Percentiles rank a stretch among this genome's conserved stretches.
Conservation (phyloP, 2,797 vertebrate genomes). For the Antrozous pallidus region DNA sequence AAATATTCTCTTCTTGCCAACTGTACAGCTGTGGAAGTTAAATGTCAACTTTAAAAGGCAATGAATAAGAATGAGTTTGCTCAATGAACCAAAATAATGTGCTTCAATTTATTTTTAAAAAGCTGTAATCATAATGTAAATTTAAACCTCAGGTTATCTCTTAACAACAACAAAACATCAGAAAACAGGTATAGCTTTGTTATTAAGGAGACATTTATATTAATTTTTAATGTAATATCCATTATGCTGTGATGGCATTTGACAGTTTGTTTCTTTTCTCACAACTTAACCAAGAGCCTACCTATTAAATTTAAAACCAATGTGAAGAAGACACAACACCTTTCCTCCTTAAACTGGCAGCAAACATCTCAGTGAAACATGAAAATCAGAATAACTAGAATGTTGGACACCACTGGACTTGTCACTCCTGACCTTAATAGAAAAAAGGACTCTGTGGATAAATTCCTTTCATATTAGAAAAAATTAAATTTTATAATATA, state of each 20-base stretch:
- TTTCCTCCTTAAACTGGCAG: not conserved
- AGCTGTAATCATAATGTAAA: conserved; percentile 64
- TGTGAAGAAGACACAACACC: not conserved
- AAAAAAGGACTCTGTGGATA: conserved; percentile 8
- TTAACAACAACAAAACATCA: not conserved
- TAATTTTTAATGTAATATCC: conserved; percentile 23
- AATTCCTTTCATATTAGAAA: not conserved
- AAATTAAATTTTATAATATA: not conserved
- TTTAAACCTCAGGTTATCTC: conserved; percentile 52
- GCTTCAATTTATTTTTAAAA: conserved; percentile 55
- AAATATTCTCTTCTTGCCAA: conserved; percentile 63
- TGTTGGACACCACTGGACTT: not conserved
- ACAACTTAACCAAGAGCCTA: not conserved
- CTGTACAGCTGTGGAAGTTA: conserved; percentile 61
- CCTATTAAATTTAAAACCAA: not conserved
- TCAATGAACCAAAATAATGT: conserved; percentile 68
- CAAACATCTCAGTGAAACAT: conserved; percentile 16
- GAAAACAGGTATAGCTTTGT: conserved; percentile 35
- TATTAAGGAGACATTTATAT: conserved; percentile 14
- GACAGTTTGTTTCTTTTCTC: not conserved
- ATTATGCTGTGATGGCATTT: not conserved
- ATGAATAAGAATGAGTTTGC: conserved; percentile 75
- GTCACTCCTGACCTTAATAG: conserved; percentile 10
- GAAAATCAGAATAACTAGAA: conserved; percentile 22
- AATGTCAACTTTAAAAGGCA: conserved; percentile 73